These are phyloP conservation scores for Coryphaenoides rupestris DNA, from an alignment of 2,113 vertebrate genomes.

Conservation along the genomic window DNA sequence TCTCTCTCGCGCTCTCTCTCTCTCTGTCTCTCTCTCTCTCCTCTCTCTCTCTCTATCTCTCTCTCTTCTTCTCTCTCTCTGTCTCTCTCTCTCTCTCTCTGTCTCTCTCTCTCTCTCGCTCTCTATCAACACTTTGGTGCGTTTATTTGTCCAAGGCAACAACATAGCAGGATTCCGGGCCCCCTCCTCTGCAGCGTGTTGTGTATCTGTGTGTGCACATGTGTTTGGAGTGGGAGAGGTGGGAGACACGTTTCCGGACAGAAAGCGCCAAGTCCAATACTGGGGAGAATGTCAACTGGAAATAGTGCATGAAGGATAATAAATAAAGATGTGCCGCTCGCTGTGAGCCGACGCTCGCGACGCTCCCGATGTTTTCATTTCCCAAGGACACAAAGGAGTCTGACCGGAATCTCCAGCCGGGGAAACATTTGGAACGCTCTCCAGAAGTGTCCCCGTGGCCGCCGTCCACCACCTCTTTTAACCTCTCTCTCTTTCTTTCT, in stretches of 20 bases:
- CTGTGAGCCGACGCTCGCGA: slow-evolving; percentile 47
- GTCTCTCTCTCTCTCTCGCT: slow-evolving; percentile 59
- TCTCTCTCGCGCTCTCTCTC: slow-evolving; percentile 64
- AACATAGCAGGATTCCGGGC: slow-evolving; percentile 86
- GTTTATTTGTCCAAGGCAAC: slow-evolving; percentile 91
- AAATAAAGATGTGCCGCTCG: slow-evolving; percentile 63
- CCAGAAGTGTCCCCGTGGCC: slow-evolving; percentile 40
- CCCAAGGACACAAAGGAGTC: slow-evolving; percentile 59
- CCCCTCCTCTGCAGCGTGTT: slow-evolving; percentile 34
- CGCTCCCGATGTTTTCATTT: slow-evolving; percentile 60
- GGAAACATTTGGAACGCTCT: slow-evolving; percentile 64
- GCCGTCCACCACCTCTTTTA: slow-evolving; percentile 3
- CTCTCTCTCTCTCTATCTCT: background rate
- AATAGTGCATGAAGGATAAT: slow-evolving; percentile 66
- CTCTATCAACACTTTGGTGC: slow-evolving; percentile 86
- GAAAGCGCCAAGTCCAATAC: slow-evolving; percentile 54
- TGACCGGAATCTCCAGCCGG: slow-evolving; percentile 47
- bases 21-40: slow-evolving; percentile 60
- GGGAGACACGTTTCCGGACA: slow-evolving; percentile 61
- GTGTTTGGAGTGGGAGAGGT: slow-evolving; percentile 30
- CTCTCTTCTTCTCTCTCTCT: slow-evolving; percentile 46
- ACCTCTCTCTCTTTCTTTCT: background rate
- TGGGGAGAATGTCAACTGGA: slow-evolving; percentile 72
- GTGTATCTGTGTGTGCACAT: background rate
- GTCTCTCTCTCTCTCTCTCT: too few species aligned